Percentiles rank a stretch among this genome's conserved stretches.
These are phyloP conservation scores for Coracias cyanogaster DNA, from an alignment of 2,797 vertebrate genomes.

Conservation along the genomic window DNA sequence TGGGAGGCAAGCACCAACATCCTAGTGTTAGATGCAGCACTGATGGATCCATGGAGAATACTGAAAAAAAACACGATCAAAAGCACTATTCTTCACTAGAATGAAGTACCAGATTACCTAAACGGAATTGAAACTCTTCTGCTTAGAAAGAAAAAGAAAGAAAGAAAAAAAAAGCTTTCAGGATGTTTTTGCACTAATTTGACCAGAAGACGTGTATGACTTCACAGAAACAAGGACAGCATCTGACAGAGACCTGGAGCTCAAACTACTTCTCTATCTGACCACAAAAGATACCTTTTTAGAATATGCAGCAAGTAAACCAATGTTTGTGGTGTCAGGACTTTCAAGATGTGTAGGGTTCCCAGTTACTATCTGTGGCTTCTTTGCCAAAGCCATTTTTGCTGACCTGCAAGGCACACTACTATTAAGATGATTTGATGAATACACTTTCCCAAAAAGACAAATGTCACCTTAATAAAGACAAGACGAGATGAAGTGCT, in stretches of 20 bases:
- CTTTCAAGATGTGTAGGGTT: background rate
- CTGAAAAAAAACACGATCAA: background rate
- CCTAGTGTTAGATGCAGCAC: background rate
- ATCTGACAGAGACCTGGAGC: background rate
- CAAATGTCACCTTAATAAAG: background rate
- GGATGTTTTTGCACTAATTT: background rate
- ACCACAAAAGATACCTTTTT: background rate
- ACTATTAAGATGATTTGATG: background rate
- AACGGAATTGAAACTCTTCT: background rate
- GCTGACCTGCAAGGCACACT: background rate
- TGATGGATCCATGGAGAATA: background rate
- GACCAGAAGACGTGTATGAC: background rate
- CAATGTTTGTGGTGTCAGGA: background rate
- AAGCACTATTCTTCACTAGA: background rate
- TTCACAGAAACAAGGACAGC: background rate
- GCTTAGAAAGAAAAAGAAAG: background rate
- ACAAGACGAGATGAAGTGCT: background rate
- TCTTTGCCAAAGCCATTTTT: background rate
- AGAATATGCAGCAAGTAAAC: background rate
- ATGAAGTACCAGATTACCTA: background rate
- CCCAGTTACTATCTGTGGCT: background rate
- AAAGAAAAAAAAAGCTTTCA: background rate
- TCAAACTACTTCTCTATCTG: background rate
- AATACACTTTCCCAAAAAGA: background rate
- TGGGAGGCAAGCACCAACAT: background rate